These are phyloP conservation scores for Paradisaea rubra DNA, from an alignment of 2,113 vertebrate species.

Conservation along the genomic window DNA sequence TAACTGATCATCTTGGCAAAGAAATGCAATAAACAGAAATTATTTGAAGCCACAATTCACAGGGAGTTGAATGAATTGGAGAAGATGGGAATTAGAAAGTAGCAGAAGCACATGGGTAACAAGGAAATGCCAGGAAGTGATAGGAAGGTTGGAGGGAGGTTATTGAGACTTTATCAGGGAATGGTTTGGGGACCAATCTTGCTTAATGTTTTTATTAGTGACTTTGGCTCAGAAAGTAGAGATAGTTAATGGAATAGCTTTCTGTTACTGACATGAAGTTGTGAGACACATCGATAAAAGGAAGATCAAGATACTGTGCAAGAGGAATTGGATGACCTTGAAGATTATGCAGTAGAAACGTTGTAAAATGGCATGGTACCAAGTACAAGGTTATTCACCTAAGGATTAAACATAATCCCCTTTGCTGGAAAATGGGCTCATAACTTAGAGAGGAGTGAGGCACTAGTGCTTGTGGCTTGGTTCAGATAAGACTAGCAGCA, in stretches of 20 bases:
- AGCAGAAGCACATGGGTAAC: not conserved
- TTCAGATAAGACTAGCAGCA: not conserved
- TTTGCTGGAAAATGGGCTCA: not conserved
- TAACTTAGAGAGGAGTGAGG: not conserved
- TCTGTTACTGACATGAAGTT: not conserved
- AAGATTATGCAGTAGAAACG: not conserved
- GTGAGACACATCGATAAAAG: not conserved
- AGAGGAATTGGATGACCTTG: slow-evolving; percentile 5
- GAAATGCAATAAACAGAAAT: not conserved
- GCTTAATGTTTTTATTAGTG: not conserved
- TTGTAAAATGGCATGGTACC: not conserved
- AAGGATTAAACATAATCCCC: not conserved
- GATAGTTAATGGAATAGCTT: not conserved
- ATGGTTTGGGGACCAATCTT: not conserved
- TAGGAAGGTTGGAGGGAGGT: not conserved
- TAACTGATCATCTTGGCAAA: not conserved
- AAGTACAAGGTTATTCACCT: not conserved
- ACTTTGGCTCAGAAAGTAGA: not conserved
- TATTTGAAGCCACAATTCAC: not conserved
- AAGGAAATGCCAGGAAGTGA: not conserved
- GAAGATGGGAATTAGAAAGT: not conserved
- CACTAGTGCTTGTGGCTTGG: not conserved
- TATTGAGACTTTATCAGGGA: not conserved
- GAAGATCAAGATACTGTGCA: not conserved
- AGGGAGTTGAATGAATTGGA: not conserved